A percentile compares a stretch with the other conserved stretches of the same genome.
These are phyloP conservation scores for Archips crataeganus DNA, from an alignment of 2,888 invertebrate species.

Conservation along the genomic window DNA sequence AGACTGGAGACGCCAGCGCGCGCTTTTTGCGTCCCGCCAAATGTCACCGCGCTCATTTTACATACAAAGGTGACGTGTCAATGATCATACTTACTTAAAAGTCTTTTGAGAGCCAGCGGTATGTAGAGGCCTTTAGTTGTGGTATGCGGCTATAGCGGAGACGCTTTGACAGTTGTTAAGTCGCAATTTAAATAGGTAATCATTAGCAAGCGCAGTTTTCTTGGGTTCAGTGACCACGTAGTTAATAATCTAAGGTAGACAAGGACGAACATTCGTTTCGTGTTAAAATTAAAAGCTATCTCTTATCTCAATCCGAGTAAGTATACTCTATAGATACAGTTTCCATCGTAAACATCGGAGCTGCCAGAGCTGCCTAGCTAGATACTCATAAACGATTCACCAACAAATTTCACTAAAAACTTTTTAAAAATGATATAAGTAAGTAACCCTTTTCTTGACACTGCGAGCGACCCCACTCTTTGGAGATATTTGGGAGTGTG, in stretches of 20 bases:
- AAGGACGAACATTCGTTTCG: background rate
- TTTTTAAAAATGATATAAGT: too few species aligned
- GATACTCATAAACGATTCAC: too few species aligned
- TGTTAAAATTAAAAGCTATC: background rate
- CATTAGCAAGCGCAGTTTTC: conserved; percentile 10
- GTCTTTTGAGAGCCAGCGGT: conserved; percentile 35
- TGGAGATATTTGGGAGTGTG: too few species aligned
- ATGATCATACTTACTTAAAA: conserved; percentile 60
- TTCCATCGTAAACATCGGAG: too few species aligned
- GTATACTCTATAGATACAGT: too few species aligned
- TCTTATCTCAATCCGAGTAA: background rate
- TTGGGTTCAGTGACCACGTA: background rate
- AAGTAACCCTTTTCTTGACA: too few species aligned
- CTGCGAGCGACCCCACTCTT: too few species aligned
- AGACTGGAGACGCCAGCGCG: conserved; percentile 58
- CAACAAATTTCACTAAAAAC: too few species aligned
- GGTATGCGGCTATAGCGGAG: conserved; percentile 24
- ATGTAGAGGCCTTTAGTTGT: conserved; percentile 21
- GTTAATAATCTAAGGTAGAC: background rate
- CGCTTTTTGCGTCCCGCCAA: conserved; percentile 68
- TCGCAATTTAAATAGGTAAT: conserved; percentile 41
- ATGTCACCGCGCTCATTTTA: conserved; percentile 72
- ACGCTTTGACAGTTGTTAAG: conserved; percentile 36
- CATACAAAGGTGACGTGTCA: conserved; percentile 79
- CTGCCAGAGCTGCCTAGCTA: too few species aligned